Evolutionary conservation across 2,113 vertebrate genomes (phyloP).

Genomic region (Dasyornis broadbenti): DNA sequence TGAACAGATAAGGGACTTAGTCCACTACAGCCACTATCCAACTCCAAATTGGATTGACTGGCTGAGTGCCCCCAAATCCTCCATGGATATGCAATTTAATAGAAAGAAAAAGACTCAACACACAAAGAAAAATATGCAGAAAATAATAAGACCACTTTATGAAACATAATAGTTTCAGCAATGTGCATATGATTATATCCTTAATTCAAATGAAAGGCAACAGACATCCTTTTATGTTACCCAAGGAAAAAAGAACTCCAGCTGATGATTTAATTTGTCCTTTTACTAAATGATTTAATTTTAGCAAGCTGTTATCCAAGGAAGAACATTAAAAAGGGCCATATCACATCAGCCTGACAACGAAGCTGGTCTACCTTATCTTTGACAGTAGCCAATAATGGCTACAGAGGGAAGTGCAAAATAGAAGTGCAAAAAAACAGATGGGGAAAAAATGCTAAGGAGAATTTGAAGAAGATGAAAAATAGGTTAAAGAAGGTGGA

Average conservation of each 20-base stretch:
- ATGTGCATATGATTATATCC: neutral
- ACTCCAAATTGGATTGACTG: constrained; percentile 52
- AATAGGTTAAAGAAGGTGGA: neutral
- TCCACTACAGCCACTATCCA: neutral
- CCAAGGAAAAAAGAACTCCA: neutral
- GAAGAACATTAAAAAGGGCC: neutral
- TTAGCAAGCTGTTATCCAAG: neutral
- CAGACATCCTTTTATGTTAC: neutral
- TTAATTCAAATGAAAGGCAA: neutral
- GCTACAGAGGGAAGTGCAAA: neutral
- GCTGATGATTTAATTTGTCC: neutral
- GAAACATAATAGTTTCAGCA: neutral
- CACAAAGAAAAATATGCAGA: neutral
- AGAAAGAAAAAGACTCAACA: neutral
- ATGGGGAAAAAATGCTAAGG: neutral
- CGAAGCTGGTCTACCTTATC: neutral
- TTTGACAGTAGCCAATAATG: neutral
- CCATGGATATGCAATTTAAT: constrained; percentile 36
- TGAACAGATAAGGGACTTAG: constrained; percentile 61
- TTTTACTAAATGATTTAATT: neutral
- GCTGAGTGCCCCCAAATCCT: constrained; percentile 53
- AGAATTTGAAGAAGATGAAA: neutral
- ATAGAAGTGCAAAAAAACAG: neutral
- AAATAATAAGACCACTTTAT: constrained; percentile 15
- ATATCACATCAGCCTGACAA: neutral